Base-by-base conservation (phyloP, 92 coral and sea anemone species). In the Epizoanthus stellaris region DNA sequence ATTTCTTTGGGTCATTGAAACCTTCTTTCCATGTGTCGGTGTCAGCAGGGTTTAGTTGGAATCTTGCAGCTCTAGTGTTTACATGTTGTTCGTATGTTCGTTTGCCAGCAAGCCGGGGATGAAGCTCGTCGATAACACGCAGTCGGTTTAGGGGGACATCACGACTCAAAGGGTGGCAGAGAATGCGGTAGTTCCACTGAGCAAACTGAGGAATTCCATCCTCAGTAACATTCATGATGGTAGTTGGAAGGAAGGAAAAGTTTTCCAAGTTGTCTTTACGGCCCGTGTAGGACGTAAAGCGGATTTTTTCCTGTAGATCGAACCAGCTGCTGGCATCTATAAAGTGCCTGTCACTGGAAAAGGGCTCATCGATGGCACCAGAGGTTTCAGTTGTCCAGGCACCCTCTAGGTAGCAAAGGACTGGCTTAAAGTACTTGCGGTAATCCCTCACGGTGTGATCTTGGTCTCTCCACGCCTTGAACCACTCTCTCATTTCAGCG, bases 401-500 rank as follows among this genome's bases (percentile, higher is more conserved):
- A 9, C 96, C 96, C 11, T 93, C 96, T 0, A 93, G 87, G 60
- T 93, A 93, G 60, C 98, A 95, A 75, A 95, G 67, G 23, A 93
- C 95, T 36, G 98, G 98, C 61, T 88, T 91, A 87, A 93, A 95
- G 70, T 89, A 95, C 65, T 93, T 93, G 34, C 95, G 66, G 63
- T 95, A 95, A 67, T 95, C 97, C 84, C 97, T 75, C 3, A 73
- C 85, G 21, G 67, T 77, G 58, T 88, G 61, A 34, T 95, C 73
- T 62, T 95, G 98, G 68, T 84, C 80, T 53, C 80, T 88, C 95
- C 96, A 95, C 0, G 98, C 98, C 67, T 90, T 93, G 85, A 95
- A 95, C 97, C 98, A 95, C 64, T 91, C 91, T 14, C 91, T 88
- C 97, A 95, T 95, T 69, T 95, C 98, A 9, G 47, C 89, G 25